Percentiles rank a stretch among this genome's conserved stretches.
Conservation (phyloP, 2,888 invertebrate genomes). For the Augochlorella aurata region DNA sequence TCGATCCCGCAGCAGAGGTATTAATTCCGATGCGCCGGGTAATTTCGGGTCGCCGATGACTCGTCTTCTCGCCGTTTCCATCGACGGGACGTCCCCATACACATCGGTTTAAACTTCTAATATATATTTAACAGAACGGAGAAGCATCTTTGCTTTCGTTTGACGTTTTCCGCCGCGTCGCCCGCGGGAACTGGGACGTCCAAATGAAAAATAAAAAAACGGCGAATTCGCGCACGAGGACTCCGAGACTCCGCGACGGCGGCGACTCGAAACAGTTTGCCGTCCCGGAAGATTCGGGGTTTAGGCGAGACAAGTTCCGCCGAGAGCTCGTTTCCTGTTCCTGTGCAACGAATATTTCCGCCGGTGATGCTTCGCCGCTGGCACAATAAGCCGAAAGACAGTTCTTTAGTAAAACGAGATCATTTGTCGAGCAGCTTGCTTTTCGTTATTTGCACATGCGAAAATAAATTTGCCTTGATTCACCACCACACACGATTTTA, state of each 20-base stretch:
- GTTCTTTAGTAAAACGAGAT: background rate
- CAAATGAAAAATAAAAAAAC: slow-evolving; percentile 49
- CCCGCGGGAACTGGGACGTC: slow-evolving; percentile 40
- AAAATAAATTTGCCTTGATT: no score
- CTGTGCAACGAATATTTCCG: background rate
- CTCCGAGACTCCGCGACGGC: background rate
- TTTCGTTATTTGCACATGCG: no score
- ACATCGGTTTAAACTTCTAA: slow-evolving; percentile 19
- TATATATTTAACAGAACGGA: slow-evolving; percentile 64
- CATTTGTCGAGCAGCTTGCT: no score
- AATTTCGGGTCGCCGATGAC: background rate
- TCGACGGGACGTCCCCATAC: background rate
- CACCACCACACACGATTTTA: no score
- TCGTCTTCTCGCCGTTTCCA: background rate
- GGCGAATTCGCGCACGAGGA: background rate
- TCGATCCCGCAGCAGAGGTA: background rate
- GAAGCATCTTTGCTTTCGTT: slow-evolving; percentile 66
- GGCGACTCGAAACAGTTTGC: slow-evolving; percentile 27
- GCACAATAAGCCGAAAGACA: background rate
- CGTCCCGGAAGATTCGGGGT: slow-evolving; percentile 20
- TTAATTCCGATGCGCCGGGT: background rate
- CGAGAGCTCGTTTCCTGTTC: background rate
- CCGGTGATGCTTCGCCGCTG: background rate
- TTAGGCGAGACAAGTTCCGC: slow-evolving; percentile 12
- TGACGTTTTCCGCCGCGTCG: slow-evolving; percentile 52